phyloP scores from a whole-genome alignment of 2,888 invertebrate genomes.

The Ametastegia equiseti region DNA sequence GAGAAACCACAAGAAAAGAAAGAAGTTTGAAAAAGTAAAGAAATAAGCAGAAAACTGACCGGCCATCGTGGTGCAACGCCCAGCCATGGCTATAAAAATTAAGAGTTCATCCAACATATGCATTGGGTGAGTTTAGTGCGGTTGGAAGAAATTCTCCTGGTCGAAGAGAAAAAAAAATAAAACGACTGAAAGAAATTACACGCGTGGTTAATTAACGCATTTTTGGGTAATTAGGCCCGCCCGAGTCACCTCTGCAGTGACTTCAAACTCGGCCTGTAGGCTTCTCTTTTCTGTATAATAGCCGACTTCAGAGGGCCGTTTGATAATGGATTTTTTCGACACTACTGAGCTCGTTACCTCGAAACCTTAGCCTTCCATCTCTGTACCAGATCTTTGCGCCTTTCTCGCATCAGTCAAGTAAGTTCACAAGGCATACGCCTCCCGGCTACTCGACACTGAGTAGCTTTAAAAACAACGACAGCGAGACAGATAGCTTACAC shows the following conservation, averaged over 20 bases:
- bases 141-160: constrained; percentile 15
- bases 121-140: not conserved
- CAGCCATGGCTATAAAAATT: constrained; percentile 2
- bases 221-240: constrained; percentile 61
- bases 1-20: not conserved
- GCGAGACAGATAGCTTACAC: constrained; percentile 45
- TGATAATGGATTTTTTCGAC: constrained; percentile 28
- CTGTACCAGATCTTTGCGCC: constrained; percentile 22
- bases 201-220: constrained; percentile 60
- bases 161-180: too few relatives aligned
- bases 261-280: not conserved
- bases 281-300: not conserved
- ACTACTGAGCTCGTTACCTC: constrained; percentile 34
- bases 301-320: not conserved
- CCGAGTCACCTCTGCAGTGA: constrained; percentile 40
- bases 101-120: constrained; percentile 19
- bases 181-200: constrained; percentile 31
- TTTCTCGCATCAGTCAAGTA: constrained; percentile 35
- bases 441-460: constrained; percentile 6
- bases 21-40: not conserved
- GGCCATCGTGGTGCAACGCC: not conserved
- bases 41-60: not conserved
- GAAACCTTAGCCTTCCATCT: constrained; percentile 1
- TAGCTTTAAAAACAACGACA: constrained; percentile 46
- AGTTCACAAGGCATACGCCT: constrained; percentile 39